Conservation (phyloP, 2,797 vertebrate genomes). For the Mus caroli region DNA sequence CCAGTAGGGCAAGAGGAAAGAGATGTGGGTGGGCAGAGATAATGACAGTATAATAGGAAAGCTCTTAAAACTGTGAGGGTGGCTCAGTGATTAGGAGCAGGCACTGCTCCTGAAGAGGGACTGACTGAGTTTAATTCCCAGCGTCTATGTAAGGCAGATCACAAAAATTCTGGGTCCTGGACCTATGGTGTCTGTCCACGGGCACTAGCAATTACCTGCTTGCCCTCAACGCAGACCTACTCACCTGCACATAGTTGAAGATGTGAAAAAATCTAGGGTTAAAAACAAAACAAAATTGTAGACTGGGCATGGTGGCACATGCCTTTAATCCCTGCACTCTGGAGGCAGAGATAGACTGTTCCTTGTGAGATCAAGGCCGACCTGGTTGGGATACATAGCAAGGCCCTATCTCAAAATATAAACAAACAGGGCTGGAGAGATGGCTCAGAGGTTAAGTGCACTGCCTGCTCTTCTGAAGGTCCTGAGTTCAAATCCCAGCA, state of each 20-base stretch:
- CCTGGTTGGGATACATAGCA: neutral
- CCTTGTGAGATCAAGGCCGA: neutral
- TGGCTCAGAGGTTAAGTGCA: no score
- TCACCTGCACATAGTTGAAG: neutral
- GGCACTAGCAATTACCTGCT: neutral
- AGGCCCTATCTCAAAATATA: neutral
- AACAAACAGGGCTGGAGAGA: neutral
- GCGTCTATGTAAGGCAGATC: no score
- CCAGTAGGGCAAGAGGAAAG: conserved; percentile 6
- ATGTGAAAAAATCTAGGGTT: neutral
- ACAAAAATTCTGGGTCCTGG: neutral
- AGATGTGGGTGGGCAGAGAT: neutral
- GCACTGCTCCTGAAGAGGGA: neutral
- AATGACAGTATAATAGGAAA: neutral
- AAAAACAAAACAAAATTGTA: neutral
- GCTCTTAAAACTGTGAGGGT: neutral
- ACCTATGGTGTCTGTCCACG: neutral
- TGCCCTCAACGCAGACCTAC: neutral
- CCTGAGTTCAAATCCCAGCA: no score
- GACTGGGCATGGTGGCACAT: neutral
- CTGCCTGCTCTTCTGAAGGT: no score
- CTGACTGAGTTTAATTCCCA: neutral
- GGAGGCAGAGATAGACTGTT: neutral
- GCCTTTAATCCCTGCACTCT: neutral
- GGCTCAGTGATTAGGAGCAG: neutral